Base-by-base conservation (phyloP, 2,113 vertebrate species). In the Galbula dea region DNA sequence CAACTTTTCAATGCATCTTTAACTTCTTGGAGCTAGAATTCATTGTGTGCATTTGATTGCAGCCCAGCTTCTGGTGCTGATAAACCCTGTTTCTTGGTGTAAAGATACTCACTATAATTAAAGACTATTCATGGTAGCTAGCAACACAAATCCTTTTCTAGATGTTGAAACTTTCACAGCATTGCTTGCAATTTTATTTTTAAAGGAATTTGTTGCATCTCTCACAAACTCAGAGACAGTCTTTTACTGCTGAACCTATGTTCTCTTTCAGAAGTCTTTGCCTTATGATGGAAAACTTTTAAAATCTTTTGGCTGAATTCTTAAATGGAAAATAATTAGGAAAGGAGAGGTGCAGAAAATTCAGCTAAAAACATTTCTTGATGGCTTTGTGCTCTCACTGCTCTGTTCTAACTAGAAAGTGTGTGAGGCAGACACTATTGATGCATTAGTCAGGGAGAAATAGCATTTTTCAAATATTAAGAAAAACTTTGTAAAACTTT, bases 1-100 rank as follows among this genome's bases (percentile, higher is more conserved):
- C 63, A 91, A 82, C 43, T 91, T 96, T 96, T 91, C 94, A 92
- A 57, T 83, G 93, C 61, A 68, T 88, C 72, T 93, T 92, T 95
- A 94, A 92, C 78, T 67, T 89, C 57, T 78, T 66, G 59, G 78
- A 92, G 58, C 72, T 65, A 54, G 49, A 83, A 82, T 92, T 73
- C 82, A 74, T 36, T 66, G 36, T 57, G 58, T 3, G 3, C 43
- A 12, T 84, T 87, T 96, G 92, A 96, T 94, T 96, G 83, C 88
- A 68, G 52, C 45, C 54, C 55, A 52, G 45, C 0, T 0, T 49
- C 69, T 39, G 2, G 22, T 72, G 43, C 83, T 90, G 86, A 92
- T 93, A 92, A 57, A 37, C 22, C 17, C 36, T 23, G 43, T 48
- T 72, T 54, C 52, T 68, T 86, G 51, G 46, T 82, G 43, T 76